Evolutionary conservation across 2,888 invertebrate genomes (phyloP), one percentile per base, ranked within the genome.

Genomic region (Mystacides longicornis): DNA sequence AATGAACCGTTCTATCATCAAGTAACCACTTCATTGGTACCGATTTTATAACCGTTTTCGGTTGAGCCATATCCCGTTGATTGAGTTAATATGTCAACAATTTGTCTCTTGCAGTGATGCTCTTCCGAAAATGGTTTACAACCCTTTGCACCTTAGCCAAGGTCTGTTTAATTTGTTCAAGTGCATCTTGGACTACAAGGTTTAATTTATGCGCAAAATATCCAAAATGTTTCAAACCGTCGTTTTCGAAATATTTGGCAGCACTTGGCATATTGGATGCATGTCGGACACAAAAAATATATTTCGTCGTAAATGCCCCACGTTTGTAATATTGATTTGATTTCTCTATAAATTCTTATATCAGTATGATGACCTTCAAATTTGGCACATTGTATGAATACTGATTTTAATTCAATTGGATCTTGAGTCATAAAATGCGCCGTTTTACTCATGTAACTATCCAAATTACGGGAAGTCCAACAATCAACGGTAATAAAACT

Each of bases 1-100:
- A 14, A 51, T 27, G 50, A 54, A 60, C 42, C 59, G 53, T 27
- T 61, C 33, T 33, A 61, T 37, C 59, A 61, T 59, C 16, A 59
- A 55, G 51, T 54, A 60, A 31, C 31, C 31, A 31, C 14, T 14
- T 31, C 14, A 14, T 31, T 31, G 31, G 9, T 14, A 31, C 31
- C 31, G 31, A 31, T 31, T 31, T 31, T 9, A 31, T 31, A 9
- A 31, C 31, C 14, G 31, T 31, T 31, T 31, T 31, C 14, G 31
- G 14, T 31, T 31, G 31, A 31, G 31, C 14, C 14, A 31, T 31
- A 31, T 31, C 14, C 14, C 14, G 31, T 14, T 31, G 31, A 14
- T 31, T 31, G 7, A 31, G 7, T 31, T 31, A 14, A 31, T 9
- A 31, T 31, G 7, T 31, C 7, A 31, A 14, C 31, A 31, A 31